Percentiles rank a stretch among this genome's conserved stretches.
These are phyloP conservation scores for Girardinichthys multiradiatus DNA, from an alignment of 2,113 vertebrate genomes.

Conservation along the genomic window DNA sequence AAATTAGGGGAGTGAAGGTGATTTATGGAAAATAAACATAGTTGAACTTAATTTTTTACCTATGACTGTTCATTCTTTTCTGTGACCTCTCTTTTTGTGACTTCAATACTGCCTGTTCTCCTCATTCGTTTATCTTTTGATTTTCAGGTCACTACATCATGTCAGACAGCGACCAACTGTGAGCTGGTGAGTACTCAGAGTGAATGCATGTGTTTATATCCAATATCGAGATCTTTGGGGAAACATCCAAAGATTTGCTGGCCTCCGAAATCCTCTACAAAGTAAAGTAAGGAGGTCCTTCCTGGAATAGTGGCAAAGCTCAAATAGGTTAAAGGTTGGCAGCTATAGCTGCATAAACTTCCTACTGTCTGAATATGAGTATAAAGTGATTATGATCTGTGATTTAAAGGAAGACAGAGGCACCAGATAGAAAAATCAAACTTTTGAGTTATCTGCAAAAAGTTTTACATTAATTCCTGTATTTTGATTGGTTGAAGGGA, in stretches of 20 bases:
- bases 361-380: not conserved
- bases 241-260: constrained; percentile 12
- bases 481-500: too few species aligned
- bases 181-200: constrained; percentile 68
- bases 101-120: not conserved
- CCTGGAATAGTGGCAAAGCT: constrained; percentile 22
- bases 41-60: not conserved
- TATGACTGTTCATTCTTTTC: not conserved
- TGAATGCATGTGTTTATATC: not conserved
- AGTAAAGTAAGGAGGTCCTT: constrained; percentile 1
- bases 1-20: not conserved
- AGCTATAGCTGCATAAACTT: constrained; percentile 26
- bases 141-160: constrained; percentile 71
- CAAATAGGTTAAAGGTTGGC: constrained; percentile 31
- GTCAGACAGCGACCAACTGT: constrained; percentile 67
- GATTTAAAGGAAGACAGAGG: too few species aligned
- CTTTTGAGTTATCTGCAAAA: too few species aligned
- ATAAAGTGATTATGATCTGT: not conserved
- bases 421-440: too few species aligned
- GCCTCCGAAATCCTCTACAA: constrained; percentile 4
- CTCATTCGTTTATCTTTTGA: constrained; percentile 26
- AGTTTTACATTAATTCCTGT: too few species aligned
- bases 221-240: not conserved
- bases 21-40: not conserved
- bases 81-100: not conserved